A percentile compares a stretch with the other conserved stretches of the same genome.
phyloP scores from a whole-genome alignment of 2,113 vertebrate genomes.

The Danionella cerebrum region DNA sequence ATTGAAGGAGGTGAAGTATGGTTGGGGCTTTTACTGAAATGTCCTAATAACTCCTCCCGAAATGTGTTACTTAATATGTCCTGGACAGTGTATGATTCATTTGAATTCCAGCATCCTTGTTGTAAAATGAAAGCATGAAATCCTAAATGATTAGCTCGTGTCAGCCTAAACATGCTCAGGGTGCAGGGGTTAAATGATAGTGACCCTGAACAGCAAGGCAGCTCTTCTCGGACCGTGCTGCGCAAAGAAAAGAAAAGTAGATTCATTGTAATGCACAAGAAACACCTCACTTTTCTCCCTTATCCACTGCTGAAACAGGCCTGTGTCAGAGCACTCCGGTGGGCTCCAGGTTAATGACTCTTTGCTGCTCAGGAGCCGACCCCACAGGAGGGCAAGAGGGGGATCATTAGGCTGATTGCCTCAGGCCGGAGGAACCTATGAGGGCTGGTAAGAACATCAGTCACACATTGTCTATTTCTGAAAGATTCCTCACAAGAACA shows the following conservation, averaged over 20 bases:
- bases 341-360: slow-evolving; percentile 64
- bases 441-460: slow-evolving; percentile 20
- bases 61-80: too few species aligned
- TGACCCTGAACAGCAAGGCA: slow-evolving; percentile 26
- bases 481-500: not conserved
- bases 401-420: slow-evolving; percentile 56
- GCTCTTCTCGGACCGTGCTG: slow-evolving; percentile 62
- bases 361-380: slow-evolving; percentile 49
- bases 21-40: too few species aligned
- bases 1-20: too few species aligned
- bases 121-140: slow-evolving; percentile 1
- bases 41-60: too few species aligned
- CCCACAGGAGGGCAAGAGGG: slow-evolving; percentile 41
- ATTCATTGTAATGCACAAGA: slow-evolving; percentile 58
- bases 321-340: slow-evolving; percentile 22
- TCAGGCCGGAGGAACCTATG: slow-evolving; percentile 26
- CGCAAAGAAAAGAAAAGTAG: slow-evolving; percentile 50
- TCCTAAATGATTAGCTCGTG: not conserved
- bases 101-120: not conserved
- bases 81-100: not conserved
- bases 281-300: slow-evolving; percentile 42
- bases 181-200: slow-evolving; percentile 9
- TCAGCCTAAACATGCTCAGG: not conserved
- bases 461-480: slow-evolving; percentile 15
- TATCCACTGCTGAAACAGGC: not conserved